Base-by-base conservation (phyloP, 2,113 vertebrate genomes). In the Rhadina sibilatrix region DNA sequence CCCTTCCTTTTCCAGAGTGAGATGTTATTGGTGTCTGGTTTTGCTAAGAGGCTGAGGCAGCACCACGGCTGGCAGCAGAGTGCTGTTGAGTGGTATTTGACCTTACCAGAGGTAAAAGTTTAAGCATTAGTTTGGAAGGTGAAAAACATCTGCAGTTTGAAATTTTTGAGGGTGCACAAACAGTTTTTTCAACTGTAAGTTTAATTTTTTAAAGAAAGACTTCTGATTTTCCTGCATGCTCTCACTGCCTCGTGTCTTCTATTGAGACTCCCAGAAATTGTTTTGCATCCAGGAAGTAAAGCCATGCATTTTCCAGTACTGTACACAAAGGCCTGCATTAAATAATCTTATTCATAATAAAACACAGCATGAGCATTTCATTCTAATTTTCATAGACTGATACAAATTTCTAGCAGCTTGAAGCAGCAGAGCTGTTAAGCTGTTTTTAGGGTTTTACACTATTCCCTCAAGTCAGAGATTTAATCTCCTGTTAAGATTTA, bases 1-100 rank as follows among this genome's bases (percentile, higher is more conserved):
- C 72, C 40, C 65, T 96, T 89, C 87, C 64, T 93, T 77, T 96
- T 89, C 37, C 93, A 97, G 93, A 80, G 92, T 56, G 93, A 93
- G 92, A 64, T 91, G 88, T 88, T 86, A 10, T 70, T 83, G 90
- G 80, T 28, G 65, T 89, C 94, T 96, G 90, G 83, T 7, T 95
- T 95, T 87, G 69, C 92, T 79, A 87, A 89, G 92, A 57, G 69
- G 76, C 80, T 79, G 77, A 68, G 82, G 63, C 87, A 87, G 74
- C 38, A 25, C 0, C 7, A 42, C 0, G 23, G 53, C 83, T 93
- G 92, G 59, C 84, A 83, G 90, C 19, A 74, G 76, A 71, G 52
- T 33, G 61, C 12, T 88, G 80, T 74, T 70, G 76, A 70, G 56
- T 88, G 76, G n/a, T 86, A 17, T 96, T 89, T 90, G 88, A 94